Conservation (phyloP, 2,888 invertebrate species). For the Xestia xanthographa region DNA sequence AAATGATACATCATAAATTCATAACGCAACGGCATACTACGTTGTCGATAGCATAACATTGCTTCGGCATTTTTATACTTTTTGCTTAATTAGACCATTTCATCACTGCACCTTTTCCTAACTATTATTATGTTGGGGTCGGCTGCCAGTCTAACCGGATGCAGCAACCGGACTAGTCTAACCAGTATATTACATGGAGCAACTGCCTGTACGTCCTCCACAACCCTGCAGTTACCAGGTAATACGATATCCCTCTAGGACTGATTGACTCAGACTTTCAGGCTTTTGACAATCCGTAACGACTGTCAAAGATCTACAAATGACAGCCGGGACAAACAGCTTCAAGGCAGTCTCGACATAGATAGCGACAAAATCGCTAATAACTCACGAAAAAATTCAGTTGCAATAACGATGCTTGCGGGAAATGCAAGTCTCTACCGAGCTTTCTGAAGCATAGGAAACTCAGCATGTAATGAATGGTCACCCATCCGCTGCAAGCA, state of each 20-base stretch:
- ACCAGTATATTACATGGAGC: too few relatives aligned
- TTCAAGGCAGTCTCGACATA: too few relatives aligned
- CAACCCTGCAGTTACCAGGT: neutral
- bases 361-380: too few relatives aligned
- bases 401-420: too few relatives aligned
- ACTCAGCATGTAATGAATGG: neutral
- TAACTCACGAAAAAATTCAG: too few relatives aligned
- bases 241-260: neutral
- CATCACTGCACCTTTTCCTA: neutral
- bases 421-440: too few relatives aligned
- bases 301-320: neutral
- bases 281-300: neutral
- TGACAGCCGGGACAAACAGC: neutral
- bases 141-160: too few relatives aligned
- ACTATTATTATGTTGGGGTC: neutral
- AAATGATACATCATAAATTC: constrained; percentile 8
- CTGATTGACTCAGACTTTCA: neutral
- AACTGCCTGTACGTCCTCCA: neutral
- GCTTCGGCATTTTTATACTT: neutral
- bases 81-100: neutral
- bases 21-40: constrained; percentile 1
- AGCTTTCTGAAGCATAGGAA: neutral
- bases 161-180: too few relatives aligned
- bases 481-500: neutral
- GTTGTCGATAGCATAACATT: neutral